phyloP scores from a whole-genome alignment of 2,888 invertebrate species.

The Melieria picta region DNA sequence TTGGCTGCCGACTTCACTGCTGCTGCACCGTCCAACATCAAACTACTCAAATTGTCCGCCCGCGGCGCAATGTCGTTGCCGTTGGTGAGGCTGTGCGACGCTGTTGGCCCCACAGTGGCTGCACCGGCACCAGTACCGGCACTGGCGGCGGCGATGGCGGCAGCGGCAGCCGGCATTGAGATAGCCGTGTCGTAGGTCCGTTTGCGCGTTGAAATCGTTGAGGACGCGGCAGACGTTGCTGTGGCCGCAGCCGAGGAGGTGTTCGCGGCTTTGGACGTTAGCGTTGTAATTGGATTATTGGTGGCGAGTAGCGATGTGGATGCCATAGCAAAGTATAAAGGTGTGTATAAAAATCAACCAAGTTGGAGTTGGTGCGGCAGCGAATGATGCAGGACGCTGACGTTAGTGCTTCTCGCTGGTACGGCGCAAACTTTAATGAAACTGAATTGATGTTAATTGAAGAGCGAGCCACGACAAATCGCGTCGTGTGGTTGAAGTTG shows the following conservation, averaged over 20 bases:
- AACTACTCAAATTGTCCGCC: neutral
- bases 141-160: constrained; percentile 32
- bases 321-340: constrained; percentile 54
- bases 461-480: neutral
- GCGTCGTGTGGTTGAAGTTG: neutral
- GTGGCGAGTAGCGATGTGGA: constrained; percentile 63
- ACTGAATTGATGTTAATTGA: constrained; percentile 34
- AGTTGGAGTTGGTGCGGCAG: neutral
- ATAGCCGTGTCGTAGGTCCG: constrained; percentile 62
- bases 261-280: constrained; percentile 45
- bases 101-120: constrained; percentile 33
- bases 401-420: neutral
- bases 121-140: constrained; percentile 31
- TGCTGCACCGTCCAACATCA: constrained; percentile 11
- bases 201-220: constrained; percentile 56
- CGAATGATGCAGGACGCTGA: no score
- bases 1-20: constrained; percentile 37
- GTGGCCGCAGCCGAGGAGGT: constrained; percentile 37
- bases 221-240: constrained; percentile 40
- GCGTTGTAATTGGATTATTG: constrained; percentile 59
- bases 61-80: constrained; percentile 34
- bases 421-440: constrained; percentile 35
- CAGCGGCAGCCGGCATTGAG: constrained; percentile 52
- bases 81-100: constrained; percentile 30
- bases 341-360: neutral